Evolutionary conservation across 2,113 vertebrate genomes (phyloP), one percentile per base, ranked within the genome.

Genomic region (Typhlomys cinereus): DNA sequence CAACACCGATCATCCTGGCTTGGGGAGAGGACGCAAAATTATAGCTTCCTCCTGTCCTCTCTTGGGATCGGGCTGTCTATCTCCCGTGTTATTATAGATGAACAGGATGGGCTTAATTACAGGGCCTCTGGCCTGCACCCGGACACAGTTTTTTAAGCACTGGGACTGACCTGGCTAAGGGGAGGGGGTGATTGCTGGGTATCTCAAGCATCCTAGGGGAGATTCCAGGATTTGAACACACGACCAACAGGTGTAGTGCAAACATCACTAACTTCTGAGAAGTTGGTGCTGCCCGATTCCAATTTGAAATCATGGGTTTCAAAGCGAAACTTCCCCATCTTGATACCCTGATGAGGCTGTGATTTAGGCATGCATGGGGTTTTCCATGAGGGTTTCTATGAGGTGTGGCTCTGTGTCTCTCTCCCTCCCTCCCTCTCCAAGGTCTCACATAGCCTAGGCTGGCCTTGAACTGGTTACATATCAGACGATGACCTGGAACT

Each of bases 31-130:
- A 92, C 94, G 62, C n/a, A 4, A 91, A 96, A 96, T 96, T 92
- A 95, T 29, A 95, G 73, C 85, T 71, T 84, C 64, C 86, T 70
- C 62, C 69, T 57, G 80, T 86, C 92, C 91, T 89, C 83, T 62
- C 46, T 15, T 5, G 71, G 79, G 94, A 89, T 83, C 74, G 81
- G 17, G 82, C 64, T 92, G 89, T 87, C 79, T 52, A 74, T 73
- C 85, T 92, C 73, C 76, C 36, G 64, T 59, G 52, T 88, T 95
- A 96, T 95, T 96, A 96, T 69, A 95, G 94, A 95, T 70, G 93
- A 54, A 95, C 74, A 95, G 89, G 93, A 95, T 92, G 84, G 88
- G 73, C 44, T 69, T 96, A 97, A 96, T 97, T 95, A 96, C 4
- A 96, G 92, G 85, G 89, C 64, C 89, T 90, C 83, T 94, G 18